Evolutionary conservation across 2,888 invertebrate genomes (phyloP), one percentile per base, ranked within the genome.

Genomic region (Aphodius sticticus): DNA sequence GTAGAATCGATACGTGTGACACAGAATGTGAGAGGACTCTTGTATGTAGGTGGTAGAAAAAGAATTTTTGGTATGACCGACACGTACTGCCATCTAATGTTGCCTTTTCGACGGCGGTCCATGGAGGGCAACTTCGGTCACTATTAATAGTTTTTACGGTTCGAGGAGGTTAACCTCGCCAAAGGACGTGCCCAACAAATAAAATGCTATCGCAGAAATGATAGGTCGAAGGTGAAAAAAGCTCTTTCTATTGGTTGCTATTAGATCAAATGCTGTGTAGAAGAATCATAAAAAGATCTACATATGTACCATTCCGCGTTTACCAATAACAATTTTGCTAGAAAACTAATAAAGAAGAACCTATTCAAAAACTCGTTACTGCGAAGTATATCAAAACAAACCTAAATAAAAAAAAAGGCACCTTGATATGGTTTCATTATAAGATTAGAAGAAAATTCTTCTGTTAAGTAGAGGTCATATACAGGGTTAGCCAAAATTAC

Each of bases 71-170:
- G 53, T 53, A 53, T 53, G 53, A 53, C 1, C 53, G 2, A 53
- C 53, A 53, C 53, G 53, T 53, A 9, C 3, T 53, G 53, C 2
- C 53, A 12, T 53, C 9, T 53, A 53, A 53, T 53, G 53, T 53
- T 53, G 53, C 53, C 53, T 53, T 53, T 53, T 53, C 53, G 53
- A 9, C 12, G 53, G 0, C 53, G 53, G 53, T 53, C 53, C 53
- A 53, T 53, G 9, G 53, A 53, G 53, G 53, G 53, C 53, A 53
- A 53, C 9, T 53, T 53, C 53, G 53, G 53, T 53, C 53, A 53
- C 53, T 53, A 53, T 53, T 53, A 53, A 53, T 53, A 53, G 53
- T 53, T 53, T 53, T 53, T 53, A 53, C 53, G 53, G 53, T 53
- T 53, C 53, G 53, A 12, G 53, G 12, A 12, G 53, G 7, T 53